Conservation (phyloP, 1,140 invertebrate genomes). For the Brachionus rubens region DNA sequence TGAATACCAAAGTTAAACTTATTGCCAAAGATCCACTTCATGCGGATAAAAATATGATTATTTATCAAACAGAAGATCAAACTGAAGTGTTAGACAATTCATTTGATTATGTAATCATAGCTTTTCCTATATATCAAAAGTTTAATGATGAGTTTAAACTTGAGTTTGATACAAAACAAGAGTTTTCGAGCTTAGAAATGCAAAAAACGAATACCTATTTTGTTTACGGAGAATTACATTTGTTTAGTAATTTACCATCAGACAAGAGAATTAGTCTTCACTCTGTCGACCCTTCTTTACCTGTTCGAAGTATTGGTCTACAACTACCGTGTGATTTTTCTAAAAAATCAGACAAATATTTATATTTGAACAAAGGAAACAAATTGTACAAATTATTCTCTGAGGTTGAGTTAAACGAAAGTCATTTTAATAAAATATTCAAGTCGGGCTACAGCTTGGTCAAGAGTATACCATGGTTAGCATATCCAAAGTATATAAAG, state of each 20-base stretch:
- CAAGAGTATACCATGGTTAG: constrained; percentile 9
- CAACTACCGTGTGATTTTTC: constrained; percentile 29
- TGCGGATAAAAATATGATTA: constrained; percentile 4
- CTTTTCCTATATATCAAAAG: constrained; percentile 34
- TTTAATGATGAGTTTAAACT: constrained; percentile 2
- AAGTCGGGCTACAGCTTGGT: constrained; percentile 2
- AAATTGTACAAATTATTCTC: constrained; percentile 44
- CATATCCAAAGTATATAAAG: constrained; percentile 21
- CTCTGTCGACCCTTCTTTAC: neutral
- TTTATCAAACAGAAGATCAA: constrained; percentile 12
- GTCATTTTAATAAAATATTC: constrained; percentile 30
- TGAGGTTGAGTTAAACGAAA: neutral
- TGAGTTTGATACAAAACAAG: neutral
- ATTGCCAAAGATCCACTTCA: neutral
- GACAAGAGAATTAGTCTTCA: constrained; percentile 18
- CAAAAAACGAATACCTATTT: constrained; percentile 35
- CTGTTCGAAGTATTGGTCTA: neutral
- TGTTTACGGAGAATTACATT: neutral
- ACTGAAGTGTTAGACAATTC: neutral
- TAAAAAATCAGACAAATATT: constrained; percentile 17
- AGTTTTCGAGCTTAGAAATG: constrained; percentile 25
- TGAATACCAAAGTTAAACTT: constrained; percentile 17
- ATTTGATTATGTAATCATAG: constrained; percentile 34
- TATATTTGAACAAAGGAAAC: neutral
- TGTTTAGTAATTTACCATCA: neutral